Conservation (phyloP, 2,888 invertebrate genomes). For the Nemotelus pantherinus region DNA sequence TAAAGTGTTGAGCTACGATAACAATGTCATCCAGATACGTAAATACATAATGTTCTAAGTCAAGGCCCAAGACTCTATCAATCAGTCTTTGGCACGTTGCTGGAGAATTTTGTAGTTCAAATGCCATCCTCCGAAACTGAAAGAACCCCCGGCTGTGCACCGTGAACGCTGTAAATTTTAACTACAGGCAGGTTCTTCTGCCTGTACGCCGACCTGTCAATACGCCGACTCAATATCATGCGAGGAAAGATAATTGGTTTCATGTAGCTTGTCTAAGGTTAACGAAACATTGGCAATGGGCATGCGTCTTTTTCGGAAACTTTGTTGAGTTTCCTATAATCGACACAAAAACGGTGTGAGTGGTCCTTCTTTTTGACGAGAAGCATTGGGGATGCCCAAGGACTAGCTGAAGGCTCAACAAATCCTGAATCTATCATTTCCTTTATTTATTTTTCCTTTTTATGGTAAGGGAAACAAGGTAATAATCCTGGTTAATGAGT, state of each 20-base stretch:
- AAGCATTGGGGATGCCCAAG: too few species aligned
- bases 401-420: too few species aligned
- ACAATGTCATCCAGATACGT: neutral
- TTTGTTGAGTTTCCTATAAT: too few species aligned
- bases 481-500: too few species aligned
- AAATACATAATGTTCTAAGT: neutral
- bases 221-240: neutral
- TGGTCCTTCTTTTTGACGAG: too few species aligned
- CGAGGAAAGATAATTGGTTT: neutral
- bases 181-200: too few species aligned
- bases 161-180: too few species aligned
- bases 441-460: too few species aligned
- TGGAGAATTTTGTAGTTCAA: neutral
- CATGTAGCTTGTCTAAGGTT: neutral
- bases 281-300: slow-evolving; percentile 79
- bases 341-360: too few species aligned
- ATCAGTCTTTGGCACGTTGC: neutral
- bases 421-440: too few species aligned
- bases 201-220: neutral
- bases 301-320: too few species aligned
- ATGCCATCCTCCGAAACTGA: neutral
- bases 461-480: too few species aligned
- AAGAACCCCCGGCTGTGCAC: neutral
- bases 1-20: neutral
- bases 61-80: neutral